Conservation (phyloP, 30 jellyfish, hydroid and myxozoan species). For the Cassiopea andromeda region DNA sequence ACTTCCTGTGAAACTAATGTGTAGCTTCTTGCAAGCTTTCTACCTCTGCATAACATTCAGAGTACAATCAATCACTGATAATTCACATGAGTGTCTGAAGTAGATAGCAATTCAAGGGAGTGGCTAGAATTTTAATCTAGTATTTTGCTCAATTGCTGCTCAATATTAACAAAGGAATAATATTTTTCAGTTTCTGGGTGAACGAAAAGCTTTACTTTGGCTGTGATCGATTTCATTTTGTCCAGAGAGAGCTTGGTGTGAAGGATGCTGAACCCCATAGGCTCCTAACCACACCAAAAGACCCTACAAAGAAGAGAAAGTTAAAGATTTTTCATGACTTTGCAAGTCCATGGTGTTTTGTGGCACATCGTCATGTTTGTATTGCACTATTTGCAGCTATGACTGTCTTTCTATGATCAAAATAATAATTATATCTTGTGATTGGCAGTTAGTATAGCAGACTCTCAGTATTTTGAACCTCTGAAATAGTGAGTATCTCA, state of each 20-base stretch:
- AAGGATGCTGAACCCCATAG: conserved; percentile 77
- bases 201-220: conserved; percentile 87
- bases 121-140: not conserved
- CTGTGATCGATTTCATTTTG: conserved; percentile 84
- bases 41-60: too few relatives aligned
- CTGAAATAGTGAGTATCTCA: too few relatives aligned
- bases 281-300: conserved; percentile 32
- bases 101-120: too few relatives aligned
- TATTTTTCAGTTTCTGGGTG: conserved; percentile 87
- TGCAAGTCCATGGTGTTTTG: conserved; percentile 94
- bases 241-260: conserved; percentile 77
- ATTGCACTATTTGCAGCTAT: not conserved
- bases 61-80: too few relatives aligned
- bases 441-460: too few relatives aligned
- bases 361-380: conserved; percentile 72
- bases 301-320: conserved; percentile 48
- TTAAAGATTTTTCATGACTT: conserved; percentile 83
- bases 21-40: too few relatives aligned
- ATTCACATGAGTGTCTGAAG: too few relatives aligned
- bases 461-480: too few relatives aligned
- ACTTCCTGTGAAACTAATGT: too few relatives aligned
- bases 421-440: too few relatives aligned
- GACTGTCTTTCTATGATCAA: too few relatives aligned
- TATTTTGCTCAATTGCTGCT: not conserved
- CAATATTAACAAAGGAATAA: not conserved